Base-by-base conservation (phyloP, 2,888 invertebrate genomes). In the Cheilosia variabilis region DNA sequence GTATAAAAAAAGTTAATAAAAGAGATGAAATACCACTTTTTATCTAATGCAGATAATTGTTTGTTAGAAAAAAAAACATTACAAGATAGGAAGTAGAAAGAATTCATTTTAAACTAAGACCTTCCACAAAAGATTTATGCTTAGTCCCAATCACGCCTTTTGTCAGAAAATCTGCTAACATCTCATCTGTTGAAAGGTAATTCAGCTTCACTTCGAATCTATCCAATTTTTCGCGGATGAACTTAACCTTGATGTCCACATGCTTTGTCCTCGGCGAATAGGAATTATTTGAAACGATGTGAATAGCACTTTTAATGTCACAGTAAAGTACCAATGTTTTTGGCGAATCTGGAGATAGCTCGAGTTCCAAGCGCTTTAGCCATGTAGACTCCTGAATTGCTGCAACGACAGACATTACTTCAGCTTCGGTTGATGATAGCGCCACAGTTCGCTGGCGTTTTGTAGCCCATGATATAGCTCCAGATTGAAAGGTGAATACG, bases 361-460 rank as follows among this genome's bases (percentile, higher is more conserved):
- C 76, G n/a, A 9, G 10, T 68, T 80, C 66, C 13, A 80, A 31
- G 10, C 87, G 65, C 47, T 87, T 80, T 4, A 87, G 72, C 87
- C 87, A 86, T 45, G 80, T 22, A 19, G 75, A 72, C 58, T 88
- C 80, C 47, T 87, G 82, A 10, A 87, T 87, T 13, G 80, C 87
- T 13, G 72, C 77, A 22, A 83, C 86, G 4, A 88, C 45, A 0
- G 87, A 79, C 87, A 87, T 87, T 19, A 83, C 83, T 27, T 88
- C 88, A n/a, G 86, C 88, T 63, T 87, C 87, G 10, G 87, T 87
- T 37, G 87, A 76, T 17, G 87, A 87, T 2, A 87, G 72, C 13
- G 83, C 87, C 4, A 87, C 72, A 17, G 87, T 87, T 6, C 60
- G 45, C 66, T 88, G 88, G 41, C 76, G 58, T 53, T 79, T 87